These are phyloP conservation scores for Pyralis farinalis DNA, from an alignment of 2,888 invertebrate genomes.

Conservation along the genomic window DNA sequence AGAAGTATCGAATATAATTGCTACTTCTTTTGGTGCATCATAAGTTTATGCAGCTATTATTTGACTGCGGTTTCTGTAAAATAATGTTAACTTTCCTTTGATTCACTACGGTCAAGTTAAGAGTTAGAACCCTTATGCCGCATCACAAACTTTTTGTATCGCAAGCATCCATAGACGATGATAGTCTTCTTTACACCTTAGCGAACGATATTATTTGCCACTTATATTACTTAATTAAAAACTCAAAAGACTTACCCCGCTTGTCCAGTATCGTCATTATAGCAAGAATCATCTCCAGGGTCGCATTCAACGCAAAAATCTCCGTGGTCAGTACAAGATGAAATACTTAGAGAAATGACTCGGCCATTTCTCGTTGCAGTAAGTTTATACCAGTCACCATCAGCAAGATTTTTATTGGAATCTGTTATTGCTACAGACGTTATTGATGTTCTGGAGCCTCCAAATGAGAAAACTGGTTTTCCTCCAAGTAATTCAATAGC, in stretches of 20 bases:
- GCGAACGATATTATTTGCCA: too few relatives aligned
- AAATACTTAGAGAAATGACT: constrained; percentile 91
- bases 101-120: too few relatives aligned
- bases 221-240: too few relatives aligned
- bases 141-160: too few relatives aligned
- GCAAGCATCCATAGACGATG: too few relatives aligned
- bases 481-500: constrained; percentile 94
- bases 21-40: too few relatives aligned
- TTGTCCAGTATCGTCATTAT: constrained; percentile 92
- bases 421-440: constrained; percentile 87
- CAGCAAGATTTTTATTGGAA: constrained; percentile 84
- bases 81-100: too few relatives aligned
- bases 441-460: constrained; percentile 93
- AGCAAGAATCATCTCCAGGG: constrained; percentile 90
- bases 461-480: constrained; percentile 93
- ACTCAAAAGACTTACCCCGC: constrained; percentile 90
- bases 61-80: too few relatives aligned
- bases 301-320: constrained; percentile 93
- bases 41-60: too few relatives aligned
- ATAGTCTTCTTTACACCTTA: too few relatives aligned
- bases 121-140: too few relatives aligned
- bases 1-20: too few relatives aligned
- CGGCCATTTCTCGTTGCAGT: constrained; percentile 95
- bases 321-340: constrained; percentile 91
- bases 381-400: constrained; percentile 95